Percentiles rank a stretch among this genome's conserved stretches.
These are phyloP conservation scores for Polydrusus cervinus DNA, from an alignment of 2,888 invertebrate genomes.

Conservation along the genomic window DNA sequence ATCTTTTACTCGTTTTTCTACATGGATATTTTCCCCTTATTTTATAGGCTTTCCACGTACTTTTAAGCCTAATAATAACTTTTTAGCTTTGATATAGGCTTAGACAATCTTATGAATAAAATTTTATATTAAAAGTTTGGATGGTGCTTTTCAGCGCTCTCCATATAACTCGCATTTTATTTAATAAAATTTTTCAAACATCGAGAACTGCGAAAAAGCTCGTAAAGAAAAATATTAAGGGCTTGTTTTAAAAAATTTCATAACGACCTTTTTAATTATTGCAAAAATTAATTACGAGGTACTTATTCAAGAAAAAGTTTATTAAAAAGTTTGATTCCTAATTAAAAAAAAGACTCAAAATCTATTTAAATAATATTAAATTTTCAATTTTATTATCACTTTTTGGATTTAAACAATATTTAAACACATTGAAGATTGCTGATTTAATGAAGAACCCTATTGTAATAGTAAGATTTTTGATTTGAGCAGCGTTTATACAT, in stretches of 20 bases:
- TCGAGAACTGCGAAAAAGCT: not conserved
- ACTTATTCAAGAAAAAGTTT: too few relatives aligned
- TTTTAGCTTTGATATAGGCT: not conserved
- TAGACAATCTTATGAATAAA: not conserved
- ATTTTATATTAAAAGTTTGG: constrained; percentile 5
- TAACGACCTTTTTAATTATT: not conserved
- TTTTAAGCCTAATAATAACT: constrained; percentile 2
- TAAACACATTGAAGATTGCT: too few relatives aligned
- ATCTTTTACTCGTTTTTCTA: not conserved
- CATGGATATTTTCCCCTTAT: not conserved
- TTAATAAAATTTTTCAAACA: constrained; percentile 1
- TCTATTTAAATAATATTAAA: too few relatives aligned
- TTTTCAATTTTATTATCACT: too few relatives aligned
- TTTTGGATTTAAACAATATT: too few relatives aligned
- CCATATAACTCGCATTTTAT: not conserved
- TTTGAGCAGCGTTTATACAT: too few relatives aligned
- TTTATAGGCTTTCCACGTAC: not conserved
- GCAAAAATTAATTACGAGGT: not conserved
- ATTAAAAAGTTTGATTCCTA: too few relatives aligned
- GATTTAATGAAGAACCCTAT: too few relatives aligned
- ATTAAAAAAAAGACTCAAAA: too few relatives aligned
- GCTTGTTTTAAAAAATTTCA: not conserved
- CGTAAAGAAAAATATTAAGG: not conserved
- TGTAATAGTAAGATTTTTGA: too few relatives aligned
- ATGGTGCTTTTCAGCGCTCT: not conserved